Evolutionary conservation across 2,888 invertebrate genomes (phyloP), one percentile per base, ranked within the genome.

Genomic region (Lithosia quadra): DNA sequence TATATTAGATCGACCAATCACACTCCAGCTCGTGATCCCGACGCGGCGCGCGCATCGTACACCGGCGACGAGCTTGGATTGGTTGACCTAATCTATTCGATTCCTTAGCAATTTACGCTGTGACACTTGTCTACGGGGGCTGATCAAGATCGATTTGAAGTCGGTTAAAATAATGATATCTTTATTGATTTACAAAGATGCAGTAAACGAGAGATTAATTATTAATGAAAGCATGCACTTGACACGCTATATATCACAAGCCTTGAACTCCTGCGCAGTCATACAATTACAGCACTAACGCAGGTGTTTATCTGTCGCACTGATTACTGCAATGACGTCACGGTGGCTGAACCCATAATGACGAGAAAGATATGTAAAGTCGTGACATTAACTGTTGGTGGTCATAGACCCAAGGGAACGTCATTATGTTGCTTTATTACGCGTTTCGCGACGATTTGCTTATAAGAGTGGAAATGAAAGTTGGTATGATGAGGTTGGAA

Each of bases 251-350:
- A 77, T 57, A 28, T 58, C 18, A 28, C 33, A 58, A 55, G 71
- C 81, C 77, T 79, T 79, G 81, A 81, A 79, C 82, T 77, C 68
- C 1, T 61, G 59, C 56, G 56, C 71, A 71, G 68, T 67, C 72
- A 68, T 43, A 67, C 69, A 71, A 73, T 77, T 79, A 77, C 77
- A 76, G 81, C 79, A 72, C 59, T 69, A 73, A 73, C 74, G 49
- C 43, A 72, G 59, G 53, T 69, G 71, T 72, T 79, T 79, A 77
- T 81, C 72, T 71, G 68, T 28, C 53, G 71, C 69, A 57, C 69
- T 79, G 74, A 74, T 76, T 76, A 63, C 73, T 66, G 39, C 67
- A 24, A 59, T 70, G 62, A 67, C 77, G 82, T 75, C 77, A 80
- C 81, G 81, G 64, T 64, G 18, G 33, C 56, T 81, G 68, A 43